These are phyloP conservation scores for Erithacus rubecula DNA, from an alignment of 2,797 vertebrate genomes.

Conservation along the genomic window DNA sequence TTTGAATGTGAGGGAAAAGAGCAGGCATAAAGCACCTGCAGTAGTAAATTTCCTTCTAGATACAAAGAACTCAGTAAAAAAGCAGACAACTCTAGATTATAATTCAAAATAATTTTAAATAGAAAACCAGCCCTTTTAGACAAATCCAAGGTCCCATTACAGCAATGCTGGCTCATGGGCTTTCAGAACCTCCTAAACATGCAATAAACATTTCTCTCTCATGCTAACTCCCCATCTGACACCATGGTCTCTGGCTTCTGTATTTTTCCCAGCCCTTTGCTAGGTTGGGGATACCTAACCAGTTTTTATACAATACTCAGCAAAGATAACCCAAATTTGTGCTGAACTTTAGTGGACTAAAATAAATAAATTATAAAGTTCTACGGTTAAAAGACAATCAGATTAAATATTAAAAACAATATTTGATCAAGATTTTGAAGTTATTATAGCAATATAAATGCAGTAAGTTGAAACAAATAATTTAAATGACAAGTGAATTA, in stretches of 20 bases:
- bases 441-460: not conserved
- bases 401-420: not conserved
- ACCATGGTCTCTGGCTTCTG: not conserved
- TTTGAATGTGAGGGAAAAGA: not conserved
- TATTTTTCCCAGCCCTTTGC: not conserved
- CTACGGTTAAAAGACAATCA: not conserved
- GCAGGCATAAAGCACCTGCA: not conserved
- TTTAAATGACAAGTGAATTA: not conserved
- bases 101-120: not conserved
- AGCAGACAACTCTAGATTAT: not conserved
- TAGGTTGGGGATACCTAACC: not conserved
- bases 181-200: not conserved
- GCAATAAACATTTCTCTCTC: not conserved
- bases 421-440: not conserved
- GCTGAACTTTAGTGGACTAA: not conserved
- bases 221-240: not conserved
- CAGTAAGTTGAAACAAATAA: not conserved
- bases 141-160: not conserved
- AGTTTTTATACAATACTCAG: not conserved
- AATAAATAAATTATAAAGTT: not conserved
- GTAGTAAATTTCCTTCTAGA: not conserved
- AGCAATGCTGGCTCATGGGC: not conserved
- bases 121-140: not conserved
- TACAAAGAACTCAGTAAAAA: not conserved
- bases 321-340: not conserved